Evolutionary conservation across 1,140 invertebrate species (phyloP), one percentile per base, ranked within the genome.

Genomic region (Atta colombica): DNA sequence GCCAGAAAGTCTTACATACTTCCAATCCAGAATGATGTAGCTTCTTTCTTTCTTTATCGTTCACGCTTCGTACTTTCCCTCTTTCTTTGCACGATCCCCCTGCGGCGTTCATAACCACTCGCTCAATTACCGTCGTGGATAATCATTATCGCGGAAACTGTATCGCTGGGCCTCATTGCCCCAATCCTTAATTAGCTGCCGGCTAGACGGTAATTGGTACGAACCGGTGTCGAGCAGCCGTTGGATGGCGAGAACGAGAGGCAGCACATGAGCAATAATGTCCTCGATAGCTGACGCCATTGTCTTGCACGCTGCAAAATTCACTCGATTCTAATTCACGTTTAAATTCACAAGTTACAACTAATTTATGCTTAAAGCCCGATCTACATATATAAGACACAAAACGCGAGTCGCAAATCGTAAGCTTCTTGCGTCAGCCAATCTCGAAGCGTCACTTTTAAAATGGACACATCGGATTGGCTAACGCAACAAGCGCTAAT

Each of bases 131-230:
- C 91, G 80, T 92, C 91, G 90, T 88, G 89, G 86, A 93, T 94
- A 93, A 94, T 93, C 89, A 93, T 93, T 94, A 94, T 93, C 92
- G 86, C 91, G 89, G 92, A 93, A 93, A 94, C 91, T 91, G 81
- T 92, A 93, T 93, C 90, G 93, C 87, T 63, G 89, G 89, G 93
- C 89, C 93, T 93, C 94, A 92, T 94, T 94, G 93, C 92, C 92
- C 91, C 92, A 92, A 93, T 93, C 91, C 91, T 93, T 94, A 94
- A 94, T 94, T 93, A 94, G 93, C 92, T 88, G 77, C 71, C 91
- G 87, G 89, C 88, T 89, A 90, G 88, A 91, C 92, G 90, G 81
- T 93, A 93, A 93, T 94, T 93, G 92, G 90, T 90, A 91, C 86
- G 89, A 89, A 80, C 87, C 89, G 89, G 88, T 90, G 89, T 90